Percentiles rank a stretch among this genome's conserved stretches.
Evolutionary conservation across 2,113 vertebrate species (phyloP).

Genomic region (Phodopus roborovskii): DNA sequence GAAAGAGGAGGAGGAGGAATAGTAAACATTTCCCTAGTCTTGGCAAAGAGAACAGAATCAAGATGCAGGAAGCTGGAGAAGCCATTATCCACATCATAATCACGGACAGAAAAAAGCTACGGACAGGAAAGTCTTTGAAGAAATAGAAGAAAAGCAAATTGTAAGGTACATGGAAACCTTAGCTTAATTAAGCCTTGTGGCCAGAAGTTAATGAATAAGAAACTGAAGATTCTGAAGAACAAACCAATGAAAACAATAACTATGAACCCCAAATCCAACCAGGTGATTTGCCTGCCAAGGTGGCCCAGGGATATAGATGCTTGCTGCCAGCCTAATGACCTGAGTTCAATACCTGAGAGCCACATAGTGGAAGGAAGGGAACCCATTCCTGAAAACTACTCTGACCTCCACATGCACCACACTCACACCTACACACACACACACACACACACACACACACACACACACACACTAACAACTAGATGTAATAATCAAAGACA

Average conservation of each 20-base stretch:
- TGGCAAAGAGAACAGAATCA: background rate
- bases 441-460: background rate
- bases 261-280: background rate
- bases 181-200: background rate
- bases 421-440: too few species aligned
- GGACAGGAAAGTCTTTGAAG: background rate
- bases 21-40: background rate
- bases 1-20: background rate
- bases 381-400: background rate
- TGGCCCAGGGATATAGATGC: background rate
- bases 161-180: background rate
- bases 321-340: background rate
- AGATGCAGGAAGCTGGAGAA: background rate
- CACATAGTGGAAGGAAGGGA: background rate
- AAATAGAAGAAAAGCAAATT: background rate
- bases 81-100: background rate
- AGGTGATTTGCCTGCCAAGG: background rate
- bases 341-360: too few species aligned
- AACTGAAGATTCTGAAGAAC: background rate
- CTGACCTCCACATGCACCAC: background rate
- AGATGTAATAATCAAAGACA: background rate
- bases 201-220: background rate
- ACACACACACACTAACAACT: background rate
- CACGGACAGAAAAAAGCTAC: too few species aligned
- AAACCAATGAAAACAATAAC: background rate